Percentiles rank a stretch among this genome's conserved stretches.
Evolutionary conservation across 2,888 invertebrate genomes (phyloP).

Genomic region (Mesoligia furuncula): DNA sequence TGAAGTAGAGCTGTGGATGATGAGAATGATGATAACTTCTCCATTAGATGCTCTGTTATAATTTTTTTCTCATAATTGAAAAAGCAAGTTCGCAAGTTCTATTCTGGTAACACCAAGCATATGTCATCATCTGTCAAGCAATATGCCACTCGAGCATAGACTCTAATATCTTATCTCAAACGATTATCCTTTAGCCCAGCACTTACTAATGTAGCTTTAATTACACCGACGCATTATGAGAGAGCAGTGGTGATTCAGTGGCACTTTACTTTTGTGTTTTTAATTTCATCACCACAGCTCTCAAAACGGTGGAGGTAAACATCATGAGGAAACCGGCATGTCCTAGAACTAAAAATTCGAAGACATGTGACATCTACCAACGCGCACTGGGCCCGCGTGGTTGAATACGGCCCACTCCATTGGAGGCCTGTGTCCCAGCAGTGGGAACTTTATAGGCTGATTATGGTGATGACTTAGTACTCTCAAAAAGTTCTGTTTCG

Average conservation of each 20-base stretch:
- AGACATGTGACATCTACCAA: no score
- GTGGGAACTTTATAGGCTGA: no score
- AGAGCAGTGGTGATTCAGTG: neutral
- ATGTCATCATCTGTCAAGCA: conserved; percentile 28
- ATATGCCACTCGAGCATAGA: conserved; percentile 15
- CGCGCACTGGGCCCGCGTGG: no score
- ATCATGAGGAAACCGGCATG: no score
- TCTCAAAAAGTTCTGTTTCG: no score
- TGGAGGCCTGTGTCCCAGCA: no score
- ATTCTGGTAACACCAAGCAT: neutral
- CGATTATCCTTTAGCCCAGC: conserved; percentile 1
- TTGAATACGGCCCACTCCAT: no score
- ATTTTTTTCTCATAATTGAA: neutral
- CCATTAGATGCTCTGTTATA: neutral
- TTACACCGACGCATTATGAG: conserved; percentile 18
- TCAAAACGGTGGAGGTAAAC: no score
- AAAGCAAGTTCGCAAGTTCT: neutral
- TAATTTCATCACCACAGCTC: no score
- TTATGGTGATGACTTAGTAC: no score
- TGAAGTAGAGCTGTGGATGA: neutral
- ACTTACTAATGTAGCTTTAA: conserved; percentile 30
- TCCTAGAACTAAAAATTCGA: no score
- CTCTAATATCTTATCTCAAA: conserved; percentile 17
- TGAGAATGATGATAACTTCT: neutral
- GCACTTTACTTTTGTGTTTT: no score